phyloP scores from a whole-genome alignment of 2,113 vertebrate species.

The Anguilla japonica region DNA sequence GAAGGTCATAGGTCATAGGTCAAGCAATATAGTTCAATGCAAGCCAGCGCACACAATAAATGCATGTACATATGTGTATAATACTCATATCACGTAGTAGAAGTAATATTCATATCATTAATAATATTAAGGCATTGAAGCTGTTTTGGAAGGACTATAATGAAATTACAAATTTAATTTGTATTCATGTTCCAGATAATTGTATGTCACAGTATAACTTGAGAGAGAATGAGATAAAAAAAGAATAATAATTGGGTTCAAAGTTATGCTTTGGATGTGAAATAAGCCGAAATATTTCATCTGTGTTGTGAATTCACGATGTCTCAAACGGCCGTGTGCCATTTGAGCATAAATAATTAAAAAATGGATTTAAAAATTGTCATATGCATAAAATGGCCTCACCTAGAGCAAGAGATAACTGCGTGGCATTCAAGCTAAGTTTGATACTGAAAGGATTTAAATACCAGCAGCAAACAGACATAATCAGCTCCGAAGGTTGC shows the following conservation, averaged over 20 bases:
- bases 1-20: too few relatives aligned
- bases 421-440: neutral
- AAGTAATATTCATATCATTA: too few relatives aligned
- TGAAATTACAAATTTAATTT: neutral
- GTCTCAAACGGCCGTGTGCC: neutral
- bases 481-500: neutral
- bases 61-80: too few relatives aligned
- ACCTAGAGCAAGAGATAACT: neutral
- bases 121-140: too few relatives aligned
- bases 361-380: neutral
- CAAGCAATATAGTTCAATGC: too few relatives aligned
- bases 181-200: neutral
- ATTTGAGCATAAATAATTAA: neutral
- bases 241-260: neutral
- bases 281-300: neutral
- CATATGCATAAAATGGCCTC: neutral
- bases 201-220: neutral
- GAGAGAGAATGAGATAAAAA: neutral
- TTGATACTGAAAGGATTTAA: slow-evolving; percentile 18
- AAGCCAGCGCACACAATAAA: too few relatives aligned
- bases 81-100: too few relatives aligned
- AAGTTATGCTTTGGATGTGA: neutral
- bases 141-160: neutral
- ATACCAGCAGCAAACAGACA: slow-evolving; percentile 3
- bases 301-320: neutral